Base-by-base conservation (phyloP, 2,888 invertebrate species). In the Polylopha cassiicola region DNA sequence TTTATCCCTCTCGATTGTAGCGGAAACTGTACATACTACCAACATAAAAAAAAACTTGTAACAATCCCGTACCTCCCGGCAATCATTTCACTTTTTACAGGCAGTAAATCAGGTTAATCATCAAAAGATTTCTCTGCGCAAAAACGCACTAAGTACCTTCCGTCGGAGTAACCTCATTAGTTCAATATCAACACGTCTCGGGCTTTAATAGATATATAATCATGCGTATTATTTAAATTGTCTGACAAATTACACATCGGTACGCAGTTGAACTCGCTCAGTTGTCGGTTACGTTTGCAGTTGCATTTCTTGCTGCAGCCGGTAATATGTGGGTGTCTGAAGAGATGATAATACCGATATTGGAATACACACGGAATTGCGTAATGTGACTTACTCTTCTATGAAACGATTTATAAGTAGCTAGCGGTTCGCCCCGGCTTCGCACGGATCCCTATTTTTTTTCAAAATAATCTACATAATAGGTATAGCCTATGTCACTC, bases 211-310 rank as follows among this genome's bases (percentile, higher is more conserved):
- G 80, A 82, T 80, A 80, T 77, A 74, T 81, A 79, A 81, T 81
- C 72, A 82, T 78, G 75, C 71, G 73, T 74, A 84, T 82, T 84
- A 84, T 82, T 81, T 74, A 84, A 84, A 82, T 84, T 81, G 80
- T 77, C 58, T 73, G 81, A 80, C 81, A 82, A 82, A 82, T 82
- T 82, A 78, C 66, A 81, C 48, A 72, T 73, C 73, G 66, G 78
- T 73, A 74, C 71, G 65, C 73, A 70, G 75, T 69, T 72, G 64
- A 68, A 74, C 65, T 63, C 70, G 73, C 67, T 75, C 75, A 71
- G 72, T 70, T 73, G 80, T 79, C 75, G 72, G 73, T 72, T 74
- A 68, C 63, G 72, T 81, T 79, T 73, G 65, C 60, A 76, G 64
- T 73, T 70, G 71, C 68, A 70, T 76, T 78, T 76, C 77, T 76